Base-by-base conservation (phyloP, 2,113 vertebrate genomes). In the Hypocryptadius cinnamomeus region DNA sequence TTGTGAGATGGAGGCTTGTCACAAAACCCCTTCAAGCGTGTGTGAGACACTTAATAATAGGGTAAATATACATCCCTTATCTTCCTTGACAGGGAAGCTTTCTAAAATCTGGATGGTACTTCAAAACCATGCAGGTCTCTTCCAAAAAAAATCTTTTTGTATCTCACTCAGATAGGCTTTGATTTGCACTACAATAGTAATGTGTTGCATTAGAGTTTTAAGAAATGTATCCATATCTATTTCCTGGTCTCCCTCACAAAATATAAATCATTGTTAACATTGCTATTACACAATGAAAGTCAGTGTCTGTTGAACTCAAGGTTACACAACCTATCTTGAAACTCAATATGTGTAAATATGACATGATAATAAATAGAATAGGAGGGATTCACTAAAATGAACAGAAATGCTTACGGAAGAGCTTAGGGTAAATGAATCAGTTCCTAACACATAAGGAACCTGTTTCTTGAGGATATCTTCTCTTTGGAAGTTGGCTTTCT, bases 191-290 rank as follows among this genome's bases (percentile, higher is more conserved):
- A 15, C 61, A 81, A 6, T 23, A 82, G 70, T 35, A 48, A 76
- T 7, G 31, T 19, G 22, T 24, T 65, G 31, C 40, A 61, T 69
- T 79, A 69, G 78, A 64, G 48, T 85, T 92, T 76, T 60, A 69
- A 79, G 70, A 69, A 79, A 69, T 3, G 4, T 57, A 72, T 54
- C 53, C 60, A 2, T 31, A 82, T 42, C n/a, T 73, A 42, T 90
- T 95, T 94, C 54, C 71, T 83, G 45, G 54, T 85, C n/a, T 85
- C 24, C 50, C 45, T 94, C 79, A 72, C 48, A 91, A 94, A 85
- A 79, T 44, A 72, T 13, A 76, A 79, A 76, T 79, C 40, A 71
- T n/a, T 4, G 2, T 61, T 79, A 82, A 48, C 45, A 20, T 15
- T 35, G 44, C 61, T 85, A 25, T 85, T 79, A 61, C 37, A 50